These are phyloP conservation scores for Boulengeromyrus knoepffleri DNA, from an alignment of 2,113 vertebrate genomes.

Conservation along the genomic window DNA sequence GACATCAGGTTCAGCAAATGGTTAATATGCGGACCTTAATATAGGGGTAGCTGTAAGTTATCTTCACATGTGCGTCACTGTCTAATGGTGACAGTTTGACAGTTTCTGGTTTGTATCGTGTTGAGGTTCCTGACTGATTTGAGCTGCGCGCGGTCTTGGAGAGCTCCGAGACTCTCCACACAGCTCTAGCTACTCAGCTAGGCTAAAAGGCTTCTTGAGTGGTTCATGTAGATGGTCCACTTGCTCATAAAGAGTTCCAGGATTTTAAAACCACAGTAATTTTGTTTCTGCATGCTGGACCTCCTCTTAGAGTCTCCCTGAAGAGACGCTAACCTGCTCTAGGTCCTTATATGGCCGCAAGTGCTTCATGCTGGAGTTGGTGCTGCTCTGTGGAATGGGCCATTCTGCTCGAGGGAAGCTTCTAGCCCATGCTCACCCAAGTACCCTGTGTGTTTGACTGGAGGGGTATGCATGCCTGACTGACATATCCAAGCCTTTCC, in stretches of 20 bases:
- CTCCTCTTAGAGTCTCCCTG: neutral
- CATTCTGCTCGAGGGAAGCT: neutral
- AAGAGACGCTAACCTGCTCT: conserved; percentile 2
- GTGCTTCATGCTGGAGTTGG: neutral
- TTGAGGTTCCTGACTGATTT: neutral
- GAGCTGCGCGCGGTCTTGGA: neutral
- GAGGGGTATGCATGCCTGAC: neutral
- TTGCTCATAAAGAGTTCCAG: neutral
- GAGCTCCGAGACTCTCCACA: neutral
- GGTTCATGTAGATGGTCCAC: neutral
- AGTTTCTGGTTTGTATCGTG: neutral
- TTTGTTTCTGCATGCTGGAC: neutral
- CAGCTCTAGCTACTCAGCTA: neutral
- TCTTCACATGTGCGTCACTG: neutral
- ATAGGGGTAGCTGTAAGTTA: neutral
- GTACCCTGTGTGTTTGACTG: neutral
- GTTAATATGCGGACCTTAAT: neutral
- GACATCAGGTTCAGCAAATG: neutral
- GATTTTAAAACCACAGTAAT: neutral
- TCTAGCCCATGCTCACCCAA: conserved; percentile 1
- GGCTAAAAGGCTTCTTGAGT: neutral
- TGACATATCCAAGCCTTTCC: neutral
- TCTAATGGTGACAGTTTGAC: neutral
- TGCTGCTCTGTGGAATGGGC: neutral
- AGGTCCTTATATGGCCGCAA: conserved; percentile 12